These are phyloP conservation scores for Tuberolachnus salignus DNA, from an alignment of 2,888 invertebrate genomes.

Conservation along the genomic window DNA sequence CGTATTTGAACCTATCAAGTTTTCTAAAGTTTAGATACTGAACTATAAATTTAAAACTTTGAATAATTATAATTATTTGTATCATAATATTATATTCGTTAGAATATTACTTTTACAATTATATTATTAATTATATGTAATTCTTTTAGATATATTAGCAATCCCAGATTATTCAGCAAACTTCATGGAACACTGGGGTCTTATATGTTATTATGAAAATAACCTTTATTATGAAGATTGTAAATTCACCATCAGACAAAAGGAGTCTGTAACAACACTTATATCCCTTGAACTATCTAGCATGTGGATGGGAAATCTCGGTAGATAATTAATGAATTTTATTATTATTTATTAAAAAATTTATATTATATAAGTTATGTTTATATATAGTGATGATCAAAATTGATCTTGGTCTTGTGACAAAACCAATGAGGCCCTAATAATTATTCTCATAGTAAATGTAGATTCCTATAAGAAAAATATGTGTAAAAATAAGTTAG, in stretches of 20 bases:
- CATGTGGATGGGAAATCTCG: constrained; percentile 91
- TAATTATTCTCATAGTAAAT: too few relatives aligned
- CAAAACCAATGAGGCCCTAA: too few relatives aligned
- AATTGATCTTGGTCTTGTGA: too few relatives aligned
- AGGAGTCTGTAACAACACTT: constrained; percentile 78
- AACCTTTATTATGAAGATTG: constrained; percentile 77
- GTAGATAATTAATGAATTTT: constrained; percentile 63
- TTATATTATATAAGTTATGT: neutral
- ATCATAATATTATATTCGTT: neutral
- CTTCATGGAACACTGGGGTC: constrained; percentile 95
- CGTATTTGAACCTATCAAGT: too few relatives aligned
- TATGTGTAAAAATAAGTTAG: too few relatives aligned
- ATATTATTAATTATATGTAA: constrained; percentile 13
- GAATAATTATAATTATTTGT: neutral
- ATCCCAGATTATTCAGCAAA: constrained; percentile 90
- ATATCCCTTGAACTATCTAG: constrained; percentile 94
- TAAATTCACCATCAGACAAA: constrained; percentile 77
- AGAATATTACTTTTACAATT: too few relatives aligned
- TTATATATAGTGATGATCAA: too few relatives aligned
- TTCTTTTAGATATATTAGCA: constrained; percentile 76
- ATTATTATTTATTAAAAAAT: too few relatives aligned
- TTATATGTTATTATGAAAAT: constrained; percentile 90
- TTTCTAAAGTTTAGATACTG: neutral
- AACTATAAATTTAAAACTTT: neutral
- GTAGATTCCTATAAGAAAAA: too few relatives aligned